Evolutionary conservation across 2,888 invertebrate species (phyloP).

Genomic region (Yponomeuta malinellus): DNA sequence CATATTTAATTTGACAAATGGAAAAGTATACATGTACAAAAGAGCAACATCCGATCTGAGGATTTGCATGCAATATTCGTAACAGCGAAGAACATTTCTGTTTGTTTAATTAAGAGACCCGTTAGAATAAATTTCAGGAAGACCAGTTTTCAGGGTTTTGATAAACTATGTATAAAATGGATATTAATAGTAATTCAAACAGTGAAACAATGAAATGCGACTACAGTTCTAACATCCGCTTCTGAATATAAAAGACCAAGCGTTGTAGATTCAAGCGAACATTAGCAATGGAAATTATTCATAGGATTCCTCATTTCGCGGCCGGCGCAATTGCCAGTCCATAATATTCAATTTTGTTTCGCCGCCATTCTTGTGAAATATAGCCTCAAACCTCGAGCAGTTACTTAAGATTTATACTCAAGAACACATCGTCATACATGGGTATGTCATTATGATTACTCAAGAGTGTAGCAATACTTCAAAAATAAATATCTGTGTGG

Average conservation of each 20-base stretch:
- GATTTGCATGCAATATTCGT: no score
- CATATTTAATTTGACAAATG: no score
- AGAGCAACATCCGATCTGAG: no score
- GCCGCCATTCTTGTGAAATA: conserved; percentile 53
- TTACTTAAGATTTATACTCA: conserved; percentile 41
- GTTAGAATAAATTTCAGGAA: no score
- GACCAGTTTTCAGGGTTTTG: no score
- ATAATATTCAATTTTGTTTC: conserved; percentile 50
- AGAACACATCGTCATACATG: conserved; percentile 28
- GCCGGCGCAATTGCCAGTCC: conserved; percentile 15
- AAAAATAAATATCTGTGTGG: not conserved
- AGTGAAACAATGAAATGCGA: not conserved
- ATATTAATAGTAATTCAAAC: not conserved
- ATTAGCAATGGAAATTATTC: conserved; percentile 6
- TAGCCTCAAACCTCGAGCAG: conserved; percentile 29
- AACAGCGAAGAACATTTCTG: no score
- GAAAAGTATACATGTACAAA: no score
- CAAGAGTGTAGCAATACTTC: not conserved
- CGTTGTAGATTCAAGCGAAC: not conserved
- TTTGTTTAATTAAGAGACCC: no score
- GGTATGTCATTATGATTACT: conserved; percentile 4
- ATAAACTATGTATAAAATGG: not conserved
- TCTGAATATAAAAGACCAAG: not conserved
- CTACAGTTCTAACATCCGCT: not conserved
- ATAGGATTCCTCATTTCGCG: conserved; percentile 8